phyloP scores from a whole-genome alignment of 2,113 vertebrate genomes.

The Camelus dromedarius region DNA sequence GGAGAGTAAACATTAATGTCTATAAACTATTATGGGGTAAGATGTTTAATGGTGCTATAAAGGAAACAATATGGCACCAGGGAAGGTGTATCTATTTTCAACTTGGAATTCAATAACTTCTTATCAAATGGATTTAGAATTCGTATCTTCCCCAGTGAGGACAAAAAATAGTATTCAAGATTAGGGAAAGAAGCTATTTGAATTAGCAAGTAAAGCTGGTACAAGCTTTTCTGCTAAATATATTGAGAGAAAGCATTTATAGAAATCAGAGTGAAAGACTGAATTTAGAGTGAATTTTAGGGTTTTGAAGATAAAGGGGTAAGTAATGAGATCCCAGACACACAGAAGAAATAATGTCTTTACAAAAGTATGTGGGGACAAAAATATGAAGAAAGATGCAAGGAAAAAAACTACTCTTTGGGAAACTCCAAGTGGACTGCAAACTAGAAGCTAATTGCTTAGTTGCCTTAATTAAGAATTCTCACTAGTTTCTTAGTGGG shows the following conservation, averaged over 20 bases:
- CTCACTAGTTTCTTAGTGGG: not conserved
- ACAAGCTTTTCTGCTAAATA: conserved; percentile 12
- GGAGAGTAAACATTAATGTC: not conserved
- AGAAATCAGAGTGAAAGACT: conserved; percentile 43
- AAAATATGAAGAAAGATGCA: not conserved
- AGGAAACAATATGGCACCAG: not conserved
- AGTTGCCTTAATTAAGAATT: conserved; percentile 39
- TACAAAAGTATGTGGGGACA: not conserved
- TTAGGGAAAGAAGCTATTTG: not conserved
- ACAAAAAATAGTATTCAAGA: not conserved
- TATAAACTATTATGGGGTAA: not conserved
- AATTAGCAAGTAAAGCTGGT: not conserved
- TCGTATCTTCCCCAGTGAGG: not conserved
- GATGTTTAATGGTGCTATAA: not conserved
- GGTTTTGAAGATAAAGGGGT: not conserved
- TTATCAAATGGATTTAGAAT: conserved; percentile 18
- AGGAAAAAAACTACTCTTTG: not conserved
- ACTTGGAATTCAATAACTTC: conserved; percentile 1
- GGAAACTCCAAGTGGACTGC: not conserved
- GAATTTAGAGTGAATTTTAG: not conserved
- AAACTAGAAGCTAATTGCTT: not conserved
- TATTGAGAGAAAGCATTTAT: not conserved
- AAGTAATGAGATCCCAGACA: conserved; percentile 8
- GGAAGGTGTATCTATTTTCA: not conserved
- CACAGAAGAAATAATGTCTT: not conserved